Conservation (phyloP, 2,888 invertebrate genomes). For the Dichetophora obliterata region DNA sequence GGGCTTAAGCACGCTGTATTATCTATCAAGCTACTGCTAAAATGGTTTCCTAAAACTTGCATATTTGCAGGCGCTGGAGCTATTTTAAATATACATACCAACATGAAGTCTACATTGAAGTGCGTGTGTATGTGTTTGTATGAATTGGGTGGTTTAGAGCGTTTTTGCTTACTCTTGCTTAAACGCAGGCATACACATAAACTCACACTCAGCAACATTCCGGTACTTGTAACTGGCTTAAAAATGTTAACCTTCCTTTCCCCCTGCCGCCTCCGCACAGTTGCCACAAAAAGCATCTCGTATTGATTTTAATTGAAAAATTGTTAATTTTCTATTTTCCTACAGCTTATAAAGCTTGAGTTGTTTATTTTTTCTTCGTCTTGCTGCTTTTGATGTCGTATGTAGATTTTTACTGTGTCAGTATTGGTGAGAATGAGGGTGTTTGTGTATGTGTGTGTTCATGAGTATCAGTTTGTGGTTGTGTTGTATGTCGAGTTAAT, state of each 20-base stretch:
- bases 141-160: neutral
- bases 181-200: neutral
- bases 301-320: conserved; percentile 70
- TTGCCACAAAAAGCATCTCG: conserved; percentile 31
- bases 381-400: conserved; percentile 8
- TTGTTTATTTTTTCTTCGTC: neutral
- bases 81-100: conserved; percentile 19
- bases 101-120: neutral
- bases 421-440: conserved; percentile 24
- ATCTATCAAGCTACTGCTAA: neutral
- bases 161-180: neutral
- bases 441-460: neutral
- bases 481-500: conserved; percentile 35
- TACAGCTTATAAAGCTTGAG: conserved; percentile 48
- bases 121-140: neutral
- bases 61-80: conserved; percentile 22
- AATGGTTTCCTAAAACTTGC: conserved; percentile 12
- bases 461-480: conserved; percentile 18
- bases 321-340: conserved; percentile 67
- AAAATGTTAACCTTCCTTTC: neutral
- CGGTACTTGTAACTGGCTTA: conserved; percentile 4
- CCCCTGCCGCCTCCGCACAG: no score
- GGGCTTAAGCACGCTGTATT: conserved; percentile 1
- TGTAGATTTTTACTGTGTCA: conserved; percentile 5
- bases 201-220: neutral